Conservation (phyloP, 2,888 invertebrate species). For the Trissolcus japonicus region DNA sequence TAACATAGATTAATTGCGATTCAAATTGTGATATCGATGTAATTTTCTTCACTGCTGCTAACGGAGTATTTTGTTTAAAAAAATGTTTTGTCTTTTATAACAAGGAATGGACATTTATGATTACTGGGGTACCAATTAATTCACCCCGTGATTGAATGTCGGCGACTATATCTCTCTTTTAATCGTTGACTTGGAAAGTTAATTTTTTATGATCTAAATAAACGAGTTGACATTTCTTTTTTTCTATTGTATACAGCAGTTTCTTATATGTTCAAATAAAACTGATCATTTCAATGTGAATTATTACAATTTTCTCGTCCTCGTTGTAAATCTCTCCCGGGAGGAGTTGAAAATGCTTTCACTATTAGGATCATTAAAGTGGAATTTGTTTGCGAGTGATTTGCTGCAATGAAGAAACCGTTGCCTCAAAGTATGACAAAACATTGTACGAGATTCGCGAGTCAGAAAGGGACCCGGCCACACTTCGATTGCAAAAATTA, state of each 20-base stretch:
- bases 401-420: too few species aligned
- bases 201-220: neutral
- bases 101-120: slow-evolving; percentile 6
- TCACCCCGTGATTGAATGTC: neutral
- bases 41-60: slow-evolving; percentile 16
- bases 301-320: neutral
- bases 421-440: slow-evolving; percentile 2
- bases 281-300: neutral
- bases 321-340: neutral
- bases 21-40: slow-evolving; percentile 24
- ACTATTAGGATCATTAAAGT: too few species aligned
- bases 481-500: slow-evolving; percentile 43
- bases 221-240: too few species aligned
- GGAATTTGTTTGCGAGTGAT: too few species aligned
- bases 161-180: neutral
- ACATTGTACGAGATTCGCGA: slow-evolving; percentile 21
- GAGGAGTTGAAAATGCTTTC: too few species aligned
- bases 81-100: slow-evolving; percentile 1
- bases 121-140: slow-evolving; percentile 1
- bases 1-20: slow-evolving; percentile 14
- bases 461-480: neutral
- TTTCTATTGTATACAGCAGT: too few species aligned
- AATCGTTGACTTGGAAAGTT: neutral
- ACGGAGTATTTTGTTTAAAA: slow-evolving; percentile 14
- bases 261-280: too few species aligned